phyloP scores from a whole-genome alignment of 2,888 invertebrate genomes.

The Epirrhoe alternata region DNA sequence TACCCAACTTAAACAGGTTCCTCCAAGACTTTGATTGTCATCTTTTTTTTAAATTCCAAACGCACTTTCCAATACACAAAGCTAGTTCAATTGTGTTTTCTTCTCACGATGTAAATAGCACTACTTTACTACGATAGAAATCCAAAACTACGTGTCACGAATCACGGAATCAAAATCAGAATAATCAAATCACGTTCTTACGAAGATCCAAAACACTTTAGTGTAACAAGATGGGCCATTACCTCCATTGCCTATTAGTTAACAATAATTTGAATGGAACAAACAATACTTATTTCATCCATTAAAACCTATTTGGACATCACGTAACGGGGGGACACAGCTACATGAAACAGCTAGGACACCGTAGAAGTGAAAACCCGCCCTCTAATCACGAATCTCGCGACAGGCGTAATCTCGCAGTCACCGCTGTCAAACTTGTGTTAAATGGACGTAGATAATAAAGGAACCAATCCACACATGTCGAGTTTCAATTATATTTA shows the following conservation, averaged over 20 bases:
- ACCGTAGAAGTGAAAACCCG: too few species aligned
- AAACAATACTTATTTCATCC: constrained; percentile 46
- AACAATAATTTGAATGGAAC: constrained; percentile 34
- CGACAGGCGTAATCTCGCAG: too few species aligned
- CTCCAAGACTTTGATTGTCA: too few species aligned
- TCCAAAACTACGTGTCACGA: constrained; percentile 5
- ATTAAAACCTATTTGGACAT: constrained; percentile 53
- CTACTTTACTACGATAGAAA: neutral
- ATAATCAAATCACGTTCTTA: constrained; percentile 11
- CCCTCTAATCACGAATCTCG: too few species aligned
- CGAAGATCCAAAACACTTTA: constrained; percentile 20
- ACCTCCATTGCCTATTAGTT: constrained; percentile 32
- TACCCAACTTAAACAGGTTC: too few species aligned
- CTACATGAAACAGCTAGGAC: constrained; percentile 3
- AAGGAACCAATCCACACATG: too few species aligned
- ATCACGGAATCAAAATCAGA: neutral
- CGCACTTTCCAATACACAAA: neutral
- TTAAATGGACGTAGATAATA: too few species aligned
- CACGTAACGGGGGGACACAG: constrained; percentile 46
- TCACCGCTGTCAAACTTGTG: too few species aligned
- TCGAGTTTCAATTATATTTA: too few species aligned
- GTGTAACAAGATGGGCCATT: constrained; percentile 30
- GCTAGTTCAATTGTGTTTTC: neutral
- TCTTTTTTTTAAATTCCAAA: neutral
- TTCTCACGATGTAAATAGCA: neutral